A percentile compares a stretch with the other conserved stretches of the same genome.
Conservation (phyloP, 1,140 invertebrate species). For the Gonioctena quinquepunctata region DNA sequence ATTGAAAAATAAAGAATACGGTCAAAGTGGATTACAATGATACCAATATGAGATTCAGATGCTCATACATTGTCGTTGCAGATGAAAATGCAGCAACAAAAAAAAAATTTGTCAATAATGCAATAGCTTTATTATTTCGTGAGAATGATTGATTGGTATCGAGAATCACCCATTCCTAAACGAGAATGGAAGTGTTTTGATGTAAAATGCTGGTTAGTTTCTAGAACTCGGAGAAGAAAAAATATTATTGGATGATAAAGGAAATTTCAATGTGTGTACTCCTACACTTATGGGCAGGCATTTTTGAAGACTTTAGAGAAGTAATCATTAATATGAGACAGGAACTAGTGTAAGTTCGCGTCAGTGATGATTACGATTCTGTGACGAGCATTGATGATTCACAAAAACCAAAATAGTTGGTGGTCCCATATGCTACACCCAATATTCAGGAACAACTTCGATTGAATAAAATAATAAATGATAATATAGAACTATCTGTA, state of each 20-base stretch:
- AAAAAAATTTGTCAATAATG: not conserved
- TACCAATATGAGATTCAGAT: too few relatives aligned
- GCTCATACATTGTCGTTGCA: too few relatives aligned
- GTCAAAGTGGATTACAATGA: too few relatives aligned
- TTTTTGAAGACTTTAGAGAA: not conserved
- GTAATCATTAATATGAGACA: slow-evolving; percentile 39
- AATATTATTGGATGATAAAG: not conserved
- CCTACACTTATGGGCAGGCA: not conserved
- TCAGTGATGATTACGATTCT: slow-evolving; percentile 41
- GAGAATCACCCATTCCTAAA: not conserved
- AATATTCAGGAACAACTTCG: not conserved
- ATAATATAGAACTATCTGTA: not conserved
- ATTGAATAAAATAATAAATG: not conserved
- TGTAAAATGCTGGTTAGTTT: not conserved
- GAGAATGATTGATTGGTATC: too few relatives aligned
- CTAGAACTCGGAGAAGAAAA: not conserved
- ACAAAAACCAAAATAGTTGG: not conserved
- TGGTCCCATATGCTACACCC: not conserved
- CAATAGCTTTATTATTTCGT: not conserved
- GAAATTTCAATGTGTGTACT: not conserved
- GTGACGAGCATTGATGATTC: slow-evolving; percentile 1
- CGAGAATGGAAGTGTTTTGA: not conserved
- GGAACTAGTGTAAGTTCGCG: slow-evolving; percentile 54
- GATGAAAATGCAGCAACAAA: not conserved
- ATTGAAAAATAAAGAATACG: too few relatives aligned